A percentile compares a stretch with the other conserved stretches of the same genome.
Evolutionary conservation across 2,888 invertebrate genomes (phyloP).

Genomic region (Nematopogon swammerdamellus): DNA sequence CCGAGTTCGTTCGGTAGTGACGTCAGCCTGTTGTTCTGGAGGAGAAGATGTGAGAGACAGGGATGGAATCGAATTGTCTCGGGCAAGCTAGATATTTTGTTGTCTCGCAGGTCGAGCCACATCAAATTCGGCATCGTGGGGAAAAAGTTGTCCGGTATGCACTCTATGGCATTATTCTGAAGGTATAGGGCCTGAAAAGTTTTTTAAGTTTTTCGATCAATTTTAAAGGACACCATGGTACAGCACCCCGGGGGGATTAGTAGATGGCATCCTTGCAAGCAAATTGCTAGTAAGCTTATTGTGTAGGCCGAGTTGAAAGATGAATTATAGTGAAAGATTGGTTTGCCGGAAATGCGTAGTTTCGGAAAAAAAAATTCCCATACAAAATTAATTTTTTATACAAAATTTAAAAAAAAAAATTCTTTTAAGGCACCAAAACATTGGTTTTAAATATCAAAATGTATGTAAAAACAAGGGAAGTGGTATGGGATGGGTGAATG

Average conservation of each 20-base stretch:
- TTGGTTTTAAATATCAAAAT: background rate
- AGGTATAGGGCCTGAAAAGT: conserved; percentile 43
- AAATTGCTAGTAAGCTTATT: no score
- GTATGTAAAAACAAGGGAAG: no score
- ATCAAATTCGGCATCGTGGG: conserved; percentile 47
- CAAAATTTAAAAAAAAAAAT: no score
- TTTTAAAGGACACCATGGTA: no score
- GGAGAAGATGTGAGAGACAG: conserved; percentile 57
- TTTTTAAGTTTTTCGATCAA: no score
- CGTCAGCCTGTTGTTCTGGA: conserved; percentile 61
- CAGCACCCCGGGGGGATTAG: no score
- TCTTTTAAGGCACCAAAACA: no score
- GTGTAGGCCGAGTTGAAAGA: no score
- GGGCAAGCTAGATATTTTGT: conserved; percentile 54
- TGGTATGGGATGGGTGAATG: background rate
- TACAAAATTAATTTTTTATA: no score
- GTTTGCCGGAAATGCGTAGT: no score
- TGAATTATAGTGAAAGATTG: no score
- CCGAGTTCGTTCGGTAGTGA: conserved; percentile 62
- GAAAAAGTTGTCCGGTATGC: conserved; percentile 59
- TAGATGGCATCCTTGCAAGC: background rate
- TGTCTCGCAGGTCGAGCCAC: conserved; percentile 65
- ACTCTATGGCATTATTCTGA: conserved; percentile 50
- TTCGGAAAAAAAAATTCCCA: no score
- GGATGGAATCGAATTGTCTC: conserved; percentile 53